Evolutionary conservation across 2,888 invertebrate species (phyloP), one percentile per base, ranked within the genome.

Genomic region (Agriopis aurantiaria): DNA sequence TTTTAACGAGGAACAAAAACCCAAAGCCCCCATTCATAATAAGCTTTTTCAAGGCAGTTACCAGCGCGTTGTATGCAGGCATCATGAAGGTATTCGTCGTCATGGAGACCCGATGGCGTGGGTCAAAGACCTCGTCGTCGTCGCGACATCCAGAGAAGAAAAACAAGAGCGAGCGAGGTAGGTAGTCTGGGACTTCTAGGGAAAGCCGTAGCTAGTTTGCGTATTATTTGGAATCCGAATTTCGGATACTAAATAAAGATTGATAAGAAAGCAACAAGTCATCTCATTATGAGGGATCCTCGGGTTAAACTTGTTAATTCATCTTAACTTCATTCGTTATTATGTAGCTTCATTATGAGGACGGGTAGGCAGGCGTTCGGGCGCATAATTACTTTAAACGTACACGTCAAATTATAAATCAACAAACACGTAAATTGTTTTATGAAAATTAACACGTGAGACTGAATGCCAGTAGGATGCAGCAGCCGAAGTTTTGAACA

Each of bases 51-150:
- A 86, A 80, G 78, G 81, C 80, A 80, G 80, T 76, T 81, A 78
- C 78, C 74, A 83, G 81, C 79, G 77, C 72, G 79, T 80, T 83
- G 81, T 82, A 83, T 85, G 82, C 81, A 81, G 78, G 78, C 76
- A 73, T 78, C 83, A 81, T 82, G 83, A 85, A 90, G 85, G 85
- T 88, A 88, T 85, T 78, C 85, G 91, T 93, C 85, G 85, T 87
- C 81, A 90, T 89, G 83, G 88, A 81, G 85, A 91, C 91, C 80
- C 80, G 78, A 87, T 83, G 86, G 88, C 88, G 87, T 88, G 89
- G 92, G 92, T 90, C 92, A 88, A 87, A 87, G 92, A 92, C 91
- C 93, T 88, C 86, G 79, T 71, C 83, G 88, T 87, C 53, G 56
- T 17, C 89, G 89, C 88, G 91, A 91, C 91, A 88, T 83, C 80